Percentiles rank a stretch among this genome's conserved stretches.
phyloP scores from a whole-genome alignment of 2,113 vertebrate species.

The Gavia stellata region DNA sequence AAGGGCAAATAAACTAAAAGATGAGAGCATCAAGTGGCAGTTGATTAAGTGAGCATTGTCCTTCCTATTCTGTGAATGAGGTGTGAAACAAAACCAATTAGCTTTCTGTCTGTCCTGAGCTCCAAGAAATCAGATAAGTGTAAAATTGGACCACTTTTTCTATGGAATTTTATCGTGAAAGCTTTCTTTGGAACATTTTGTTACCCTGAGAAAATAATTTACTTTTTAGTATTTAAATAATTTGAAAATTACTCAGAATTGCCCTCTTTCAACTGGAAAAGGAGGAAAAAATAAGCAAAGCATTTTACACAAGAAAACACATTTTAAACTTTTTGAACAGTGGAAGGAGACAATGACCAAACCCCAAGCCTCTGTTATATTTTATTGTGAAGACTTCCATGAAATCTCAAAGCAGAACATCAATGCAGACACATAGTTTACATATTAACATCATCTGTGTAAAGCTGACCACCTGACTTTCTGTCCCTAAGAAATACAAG shows the following conservation, averaged over 20 bases:
- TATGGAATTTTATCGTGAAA: neutral
- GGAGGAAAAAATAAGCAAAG: neutral
- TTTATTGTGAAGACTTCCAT: neutral
- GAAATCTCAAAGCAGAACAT: neutral
- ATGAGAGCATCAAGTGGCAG: neutral
- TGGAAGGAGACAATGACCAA: neutral
- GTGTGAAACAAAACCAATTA: neutral
- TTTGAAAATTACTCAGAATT: neutral
- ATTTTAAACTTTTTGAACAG: neutral
- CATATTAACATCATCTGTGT: neutral
- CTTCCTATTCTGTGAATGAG: neutral
- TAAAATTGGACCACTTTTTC: neutral
- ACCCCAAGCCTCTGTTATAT: neutral
- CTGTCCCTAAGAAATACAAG: neutral
- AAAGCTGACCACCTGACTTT: neutral
- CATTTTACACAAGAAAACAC: neutral
- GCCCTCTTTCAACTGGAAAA: neutral
- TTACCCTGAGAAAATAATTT: neutral
- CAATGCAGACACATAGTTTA: neutral
- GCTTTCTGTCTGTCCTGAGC: neutral
- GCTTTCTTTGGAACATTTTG: neutral
- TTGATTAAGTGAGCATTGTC: neutral
- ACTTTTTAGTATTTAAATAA: neutral
- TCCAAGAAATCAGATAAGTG: neutral
- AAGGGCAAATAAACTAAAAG: neutral